phyloP scores from a whole-genome alignment of 1,140 invertebrate genomes.

The Phymastichus coffea region DNA sequence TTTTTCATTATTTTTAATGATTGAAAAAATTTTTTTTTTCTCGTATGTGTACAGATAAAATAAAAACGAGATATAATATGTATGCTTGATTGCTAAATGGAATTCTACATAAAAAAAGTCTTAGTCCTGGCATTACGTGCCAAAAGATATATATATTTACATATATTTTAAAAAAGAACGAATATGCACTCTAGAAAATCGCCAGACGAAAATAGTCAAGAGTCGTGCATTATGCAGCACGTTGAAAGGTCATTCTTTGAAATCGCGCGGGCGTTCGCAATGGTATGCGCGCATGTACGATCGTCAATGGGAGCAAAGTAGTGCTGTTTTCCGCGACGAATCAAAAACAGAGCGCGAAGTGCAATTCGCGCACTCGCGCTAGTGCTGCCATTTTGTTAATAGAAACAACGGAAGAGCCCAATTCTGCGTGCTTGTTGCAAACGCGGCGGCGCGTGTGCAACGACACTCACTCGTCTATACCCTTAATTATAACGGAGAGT shows the following conservation, averaged over 20 bases:
- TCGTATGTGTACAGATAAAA: no score
- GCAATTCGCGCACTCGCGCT: conserved; percentile 50
- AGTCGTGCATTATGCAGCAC: neutral
- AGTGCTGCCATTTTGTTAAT: conserved; percentile 59
- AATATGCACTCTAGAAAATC: no score
- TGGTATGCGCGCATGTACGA: no score
- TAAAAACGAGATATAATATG: no score
- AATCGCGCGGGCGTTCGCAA: neutral
- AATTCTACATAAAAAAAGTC: no score
- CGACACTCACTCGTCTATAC: conserved; percentile 35
- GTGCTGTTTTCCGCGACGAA: conserved; percentile 3
- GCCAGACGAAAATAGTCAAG: neutral
- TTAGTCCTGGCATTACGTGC: no score
- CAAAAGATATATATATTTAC: no score
- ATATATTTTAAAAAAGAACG: no score
- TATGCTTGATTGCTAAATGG: no score
- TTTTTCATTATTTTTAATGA: no score
- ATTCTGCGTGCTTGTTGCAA: conserved; percentile 45
- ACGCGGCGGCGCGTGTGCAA: conserved; percentile 30
- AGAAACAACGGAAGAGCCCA: conserved; percentile 59
- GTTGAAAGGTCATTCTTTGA: neutral
- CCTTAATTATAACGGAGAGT: conserved; percentile 46
- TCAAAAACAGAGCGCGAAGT: conserved; percentile 30
- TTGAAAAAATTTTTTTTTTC: no score
- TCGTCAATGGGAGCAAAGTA: no score